Evolutionary conservation across 2,888 invertebrate species (phyloP).

Genomic region (Nephrotoma flavescens): DNA sequence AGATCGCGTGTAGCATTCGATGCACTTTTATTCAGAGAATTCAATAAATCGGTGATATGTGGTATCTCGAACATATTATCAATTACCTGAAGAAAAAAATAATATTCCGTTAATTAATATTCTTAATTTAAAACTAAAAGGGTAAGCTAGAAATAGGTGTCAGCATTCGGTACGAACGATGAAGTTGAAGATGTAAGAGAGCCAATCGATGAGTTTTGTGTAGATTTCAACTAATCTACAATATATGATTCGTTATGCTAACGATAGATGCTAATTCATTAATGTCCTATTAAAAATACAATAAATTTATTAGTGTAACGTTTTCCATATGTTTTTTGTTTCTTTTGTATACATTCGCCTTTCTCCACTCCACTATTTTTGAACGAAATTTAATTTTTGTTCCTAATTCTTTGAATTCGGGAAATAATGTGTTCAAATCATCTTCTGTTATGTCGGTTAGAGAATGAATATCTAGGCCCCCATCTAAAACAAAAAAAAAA

Average conservation of each 20-base stretch:
- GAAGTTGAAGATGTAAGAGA: background rate
- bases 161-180: background rate
- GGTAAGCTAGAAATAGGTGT: background rate
- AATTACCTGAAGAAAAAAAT: too few relatives aligned
- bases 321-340: too few relatives aligned
- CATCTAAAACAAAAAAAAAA: too few relatives aligned
- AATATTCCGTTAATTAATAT: background rate
- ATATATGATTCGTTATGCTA: background rate
- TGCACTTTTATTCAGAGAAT: background rate
- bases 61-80: background rate
- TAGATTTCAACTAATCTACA: background rate
- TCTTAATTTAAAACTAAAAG: background rate
- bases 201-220: background rate
- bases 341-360: too few relatives aligned
- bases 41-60: background rate
- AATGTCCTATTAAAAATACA: background rate
- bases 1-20: background rate
- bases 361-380: too few relatives aligned
- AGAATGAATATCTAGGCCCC: too few relatives aligned
- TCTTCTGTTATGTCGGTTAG: too few relatives aligned
- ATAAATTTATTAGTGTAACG: background rate
- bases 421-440: too few relatives aligned
- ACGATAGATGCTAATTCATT: background rate
- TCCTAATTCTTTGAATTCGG: too few relatives aligned
- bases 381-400: too few relatives aligned